Conservation (phyloP, 2,797 vertebrate species). For the Buphagus erythrorhynchus region DNA sequence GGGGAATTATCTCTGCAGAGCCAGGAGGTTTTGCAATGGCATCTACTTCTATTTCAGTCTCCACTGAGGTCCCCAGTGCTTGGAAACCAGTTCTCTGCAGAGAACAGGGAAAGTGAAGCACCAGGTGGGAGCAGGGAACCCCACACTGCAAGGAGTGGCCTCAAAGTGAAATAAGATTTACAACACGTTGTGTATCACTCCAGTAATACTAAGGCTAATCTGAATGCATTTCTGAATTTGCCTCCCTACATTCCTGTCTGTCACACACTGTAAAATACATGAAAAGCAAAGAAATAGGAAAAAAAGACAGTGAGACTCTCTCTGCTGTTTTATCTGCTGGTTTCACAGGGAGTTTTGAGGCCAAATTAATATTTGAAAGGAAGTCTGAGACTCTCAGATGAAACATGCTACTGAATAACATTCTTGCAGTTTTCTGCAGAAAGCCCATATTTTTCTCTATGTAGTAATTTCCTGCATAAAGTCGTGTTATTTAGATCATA, state of each 20-base stretch:
- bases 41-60: constrained; percentile 1
- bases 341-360: constrained; percentile 7
- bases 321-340: not conserved
- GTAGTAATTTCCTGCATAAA: not conserved
- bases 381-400: not conserved
- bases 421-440: not conserved
- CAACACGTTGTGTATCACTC: fast-evolving
- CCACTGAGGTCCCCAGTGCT: not conserved
- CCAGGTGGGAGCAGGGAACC: not conserved
- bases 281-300: not conserved
- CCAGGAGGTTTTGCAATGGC: not conserved
- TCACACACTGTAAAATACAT: not conserved
- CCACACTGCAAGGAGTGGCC: not conserved
- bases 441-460: not conserved
- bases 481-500: not conserved
- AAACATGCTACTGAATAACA: not conserved
- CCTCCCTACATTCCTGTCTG: not conserved
- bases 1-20: not conserved
- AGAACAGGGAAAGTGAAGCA: not conserved
- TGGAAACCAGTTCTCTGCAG: not conserved
- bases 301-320: not conserved
- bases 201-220: not conserved
- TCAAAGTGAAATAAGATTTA: not conserved
- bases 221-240: not conserved
- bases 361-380: constrained; percentile 27